Base-by-base conservation (phyloP, 2,113 vertebrate species). In the Tenebrosternarchus preto region DNA sequence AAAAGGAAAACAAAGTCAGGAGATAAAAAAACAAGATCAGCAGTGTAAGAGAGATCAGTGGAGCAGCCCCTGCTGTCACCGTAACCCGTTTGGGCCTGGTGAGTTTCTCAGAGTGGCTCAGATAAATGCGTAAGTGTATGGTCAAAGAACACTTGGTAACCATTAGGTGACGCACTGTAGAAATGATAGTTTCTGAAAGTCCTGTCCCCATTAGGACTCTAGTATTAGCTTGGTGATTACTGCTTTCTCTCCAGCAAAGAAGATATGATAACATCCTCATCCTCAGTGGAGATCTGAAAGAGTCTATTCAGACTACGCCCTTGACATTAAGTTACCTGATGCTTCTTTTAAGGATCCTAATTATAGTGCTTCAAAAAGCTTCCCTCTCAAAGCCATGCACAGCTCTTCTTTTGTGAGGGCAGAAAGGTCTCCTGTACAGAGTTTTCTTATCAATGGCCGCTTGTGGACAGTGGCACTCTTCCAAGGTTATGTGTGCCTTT, bases 361-460 rank as follows among this genome's bases (percentile, higher is more conserved):
- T 88, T 85, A 86, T 74, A 83, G 27, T 7, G 53, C 43, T 50
- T 15, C 12, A 50, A 50, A 50, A 0, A 36, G 6, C 31, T 59
- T 59, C 20, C n/a, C 53, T 70, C 17, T 85, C 73, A 88, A 78
- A 82, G 81, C 59, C 59, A 71, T 57, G 57, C 55, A 63, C 86
- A 86, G 81, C 82, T 59, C 75, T 71, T 59, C 68, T 71, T 82
- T 16, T 66, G 29, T 43, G n/a, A 72, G 25, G 74, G 43, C 69
- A 50, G 84, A 39, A 84, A 63, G 55, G 74, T 77, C 75, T 81
- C 68, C 73, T 82, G 60, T 20, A 80, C 79, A 56, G 84, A 64
- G 70, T 79, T 76, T 67, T 84, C 79, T 83, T 81, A 60, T 86
- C 53, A 64, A 86, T 82, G 78, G 82, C 68, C 74, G 78, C 39